Conservation (phyloP, 2,797 vertebrate species). For the Acipenser ruthenus region DNA sequence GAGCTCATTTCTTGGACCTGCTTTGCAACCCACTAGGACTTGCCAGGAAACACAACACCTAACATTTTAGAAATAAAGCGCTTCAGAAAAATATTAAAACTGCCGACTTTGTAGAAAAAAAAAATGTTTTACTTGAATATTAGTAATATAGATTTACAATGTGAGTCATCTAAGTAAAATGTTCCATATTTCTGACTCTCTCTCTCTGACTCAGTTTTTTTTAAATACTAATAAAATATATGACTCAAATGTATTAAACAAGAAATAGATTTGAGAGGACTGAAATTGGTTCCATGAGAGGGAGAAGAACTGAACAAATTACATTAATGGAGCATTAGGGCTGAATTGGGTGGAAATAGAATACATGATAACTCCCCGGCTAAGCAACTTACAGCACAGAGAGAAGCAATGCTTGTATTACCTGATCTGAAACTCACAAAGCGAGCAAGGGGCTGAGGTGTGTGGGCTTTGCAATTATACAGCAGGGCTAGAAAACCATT, state of each 20-base stretch:
- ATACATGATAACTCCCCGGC: no score
- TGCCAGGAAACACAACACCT: constrained; percentile 12
- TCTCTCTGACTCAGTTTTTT: constrained; percentile 8
- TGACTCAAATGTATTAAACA: not conserved
- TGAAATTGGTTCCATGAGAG: no score
- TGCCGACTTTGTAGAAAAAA: constrained; percentile 2
- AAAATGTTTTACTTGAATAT: constrained; percentile 9
- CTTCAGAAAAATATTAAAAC: constrained; percentile 7
- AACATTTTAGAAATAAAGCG: constrained; percentile 5
- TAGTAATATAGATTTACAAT: constrained; percentile 10
- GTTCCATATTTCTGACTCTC: not conserved
- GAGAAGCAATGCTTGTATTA: no score
- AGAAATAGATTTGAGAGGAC: no score
- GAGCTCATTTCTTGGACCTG: constrained; percentile 3
- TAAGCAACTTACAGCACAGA: no score
- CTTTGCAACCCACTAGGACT: constrained; percentile 1
- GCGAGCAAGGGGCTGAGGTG: no score
- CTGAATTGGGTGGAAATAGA: no score
- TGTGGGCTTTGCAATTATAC: no score
- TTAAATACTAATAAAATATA: not conserved
- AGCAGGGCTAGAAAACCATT: no score
- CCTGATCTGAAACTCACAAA: no score
- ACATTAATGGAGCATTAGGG: no score
- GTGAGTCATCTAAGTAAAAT: constrained; percentile 8
- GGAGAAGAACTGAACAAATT: no score